Conservation (phyloP, 1,140 invertebrate species). For the Acromyrmex charruanus region DNA sequence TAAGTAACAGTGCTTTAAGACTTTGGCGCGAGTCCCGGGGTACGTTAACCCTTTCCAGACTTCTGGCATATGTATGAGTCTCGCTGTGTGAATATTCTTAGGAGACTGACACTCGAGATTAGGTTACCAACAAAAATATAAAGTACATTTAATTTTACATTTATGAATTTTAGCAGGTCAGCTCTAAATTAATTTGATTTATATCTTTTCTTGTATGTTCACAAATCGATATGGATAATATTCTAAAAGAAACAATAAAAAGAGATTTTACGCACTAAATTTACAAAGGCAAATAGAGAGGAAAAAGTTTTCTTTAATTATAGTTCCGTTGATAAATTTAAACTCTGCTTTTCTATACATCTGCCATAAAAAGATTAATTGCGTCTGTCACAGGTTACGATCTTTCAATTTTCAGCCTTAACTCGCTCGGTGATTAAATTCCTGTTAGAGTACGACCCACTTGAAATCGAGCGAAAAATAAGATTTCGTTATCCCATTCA, state of each 20-base stretch:
- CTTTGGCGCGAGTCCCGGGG: constrained; percentile 36
- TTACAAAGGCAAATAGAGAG: background rate
- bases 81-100: background rate
- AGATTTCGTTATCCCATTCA: constrained; percentile 53
- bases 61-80: background rate
- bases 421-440: constrained; percentile 43
- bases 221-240: background rate
- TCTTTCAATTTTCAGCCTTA: constrained; percentile 41
- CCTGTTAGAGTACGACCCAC: constrained; percentile 30
- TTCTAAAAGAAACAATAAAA: background rate
- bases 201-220: background rate
- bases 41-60: constrained; percentile 21
- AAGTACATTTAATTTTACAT: background rate
- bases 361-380: constrained; percentile 27
- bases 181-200: background rate
- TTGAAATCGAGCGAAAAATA: constrained; percentile 62
- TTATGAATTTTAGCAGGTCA: background rate
- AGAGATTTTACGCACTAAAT: background rate
- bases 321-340: background rate
- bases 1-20: constrained; percentile 32
- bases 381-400: background rate
- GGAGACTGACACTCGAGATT: constrained; percentile 13
- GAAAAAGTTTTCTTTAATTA: background rate
- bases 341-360: background rate
- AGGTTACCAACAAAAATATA: background rate